Base-by-base conservation (phyloP, 2,797 vertebrate species). In the Tokudaia tokunoshimensis region DNA sequence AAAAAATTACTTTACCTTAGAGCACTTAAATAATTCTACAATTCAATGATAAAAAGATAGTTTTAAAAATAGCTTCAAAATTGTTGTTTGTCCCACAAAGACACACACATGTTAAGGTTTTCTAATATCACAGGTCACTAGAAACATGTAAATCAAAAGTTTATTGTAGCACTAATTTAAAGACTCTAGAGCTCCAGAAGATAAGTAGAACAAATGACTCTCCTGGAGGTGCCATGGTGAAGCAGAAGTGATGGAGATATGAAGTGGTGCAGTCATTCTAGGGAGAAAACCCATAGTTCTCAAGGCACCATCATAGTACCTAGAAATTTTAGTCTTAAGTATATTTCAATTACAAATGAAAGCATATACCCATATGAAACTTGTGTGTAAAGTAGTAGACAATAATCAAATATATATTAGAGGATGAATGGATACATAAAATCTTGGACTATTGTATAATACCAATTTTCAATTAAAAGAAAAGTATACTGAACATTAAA, bases 281-380 rank as follows among this genome's bases (percentile, higher is more conserved):
- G 5, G 50, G 17, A 3, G 22, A 10, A 9, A 8, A 22, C 9
- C 0, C 0, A 31, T 22, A 24, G 44, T 52, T 31, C 44, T 70
- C 31, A 57, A 17, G 55, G 34, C 26, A 20, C 6, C 37, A 14
- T 50, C 26, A 55, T 41, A 41, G 3, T 72, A 37, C 22, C 9
- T 26, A 37, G 13, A 37, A 72, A 70, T 24, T 70, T 29, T 34
- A 86, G 63, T 70, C 44, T 34, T 37, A 52, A 24, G 31, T 37
- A 15, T 37, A 70, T 37, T n/a, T 52, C 63, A 67, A 17, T 37
- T 47, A 15, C 20, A 52, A 37, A n/a, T n/a, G 5, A 81, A 80
- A 80, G 24, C 8, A 59, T 14, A 26, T n/a, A 86, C 2, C 20
- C 41, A 52, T 10, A 50, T 50, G 50, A 86, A 86, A 31, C 11